Evolutionary conservation across 2,113 vertebrate genomes (phyloP).

Genomic region (Pituophis catenifer): DNA sequence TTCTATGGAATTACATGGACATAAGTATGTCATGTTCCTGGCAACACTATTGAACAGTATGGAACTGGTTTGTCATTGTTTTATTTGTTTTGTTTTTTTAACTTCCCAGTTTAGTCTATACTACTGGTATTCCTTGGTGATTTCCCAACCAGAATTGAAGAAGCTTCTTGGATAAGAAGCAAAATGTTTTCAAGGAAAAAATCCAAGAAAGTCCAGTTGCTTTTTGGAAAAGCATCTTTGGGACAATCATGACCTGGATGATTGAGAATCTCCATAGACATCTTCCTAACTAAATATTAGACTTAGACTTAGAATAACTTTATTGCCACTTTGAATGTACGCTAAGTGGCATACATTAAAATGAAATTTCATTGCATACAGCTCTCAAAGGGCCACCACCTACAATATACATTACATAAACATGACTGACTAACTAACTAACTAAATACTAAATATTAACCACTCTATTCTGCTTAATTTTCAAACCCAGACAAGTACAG

Average conservation of each 20-base stretch:
- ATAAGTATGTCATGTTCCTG: neutral
- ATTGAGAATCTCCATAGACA: neutral
- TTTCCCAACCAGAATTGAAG: neutral
- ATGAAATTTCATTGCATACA: too few relatives aligned
- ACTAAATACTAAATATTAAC: neutral
- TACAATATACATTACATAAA: too few relatives aligned
- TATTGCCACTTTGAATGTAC: too few relatives aligned
- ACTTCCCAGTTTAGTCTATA: neutral
- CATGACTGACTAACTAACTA: too few relatives aligned
- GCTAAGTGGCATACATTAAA: too few relatives aligned
- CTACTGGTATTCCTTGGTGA: neutral
- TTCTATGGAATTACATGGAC: neutral
- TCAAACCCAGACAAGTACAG: neutral
- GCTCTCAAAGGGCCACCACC: too few relatives aligned
- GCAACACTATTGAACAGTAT: neutral
- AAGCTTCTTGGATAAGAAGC: neutral
- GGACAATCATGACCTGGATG: neutral
- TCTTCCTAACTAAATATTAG: neutral
- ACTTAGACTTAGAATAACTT: neutral
- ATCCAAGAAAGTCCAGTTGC: neutral
- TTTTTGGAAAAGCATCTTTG: neutral
- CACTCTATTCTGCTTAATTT: neutral
- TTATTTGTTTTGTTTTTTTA: neutral
- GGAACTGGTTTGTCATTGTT: neutral
- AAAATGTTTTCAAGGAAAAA: neutral